Evolutionary conservation across 1,140 invertebrate genomes (phyloP), one percentile per base, ranked within the genome.

Genomic region (Drosophila lowei): DNA sequence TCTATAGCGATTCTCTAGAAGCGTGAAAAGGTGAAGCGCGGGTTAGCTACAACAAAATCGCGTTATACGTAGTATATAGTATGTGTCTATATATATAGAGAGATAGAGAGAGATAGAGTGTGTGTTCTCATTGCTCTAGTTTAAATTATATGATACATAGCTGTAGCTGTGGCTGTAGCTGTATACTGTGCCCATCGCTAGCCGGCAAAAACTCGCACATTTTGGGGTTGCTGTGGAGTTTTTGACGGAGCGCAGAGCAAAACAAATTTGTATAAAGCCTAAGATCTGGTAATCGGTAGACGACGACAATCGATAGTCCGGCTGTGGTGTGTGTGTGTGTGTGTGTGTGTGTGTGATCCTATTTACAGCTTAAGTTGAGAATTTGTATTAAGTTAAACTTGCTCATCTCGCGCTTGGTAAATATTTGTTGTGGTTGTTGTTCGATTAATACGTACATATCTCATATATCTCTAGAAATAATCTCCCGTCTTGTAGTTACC

Each of bases 401-500:
- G 55, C 47, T 63, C 70, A 50, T 64, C 64, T 74, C 75, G 43
- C 56, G 49, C 49, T 73, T 81, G 60, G 63, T 79, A 72, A 81
- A 73, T 78, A 79, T 86, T 81, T 79, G 30, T 30, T 62, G 23
- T 62, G 46, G 25, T 64, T 64, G 47, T 72, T 67, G 41, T 74
- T 83, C 54, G 70, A 76, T 81, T 89, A 84, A 64, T 86, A 77
- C 47, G 80, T 80, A 80, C 47, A 86, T 80, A 80, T 80, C 52
- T 73, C 63, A 67, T 60, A 62, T 60, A 58, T 54, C 58, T 50
- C 64, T 79, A 54, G 64, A 57, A 49, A 61, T 54, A 54, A 70
- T 73, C 49, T 64, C 46, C 64, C 61, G 53, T 62, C 70, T 63
- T 46, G 77, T 53, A 55, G 65, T 80, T 68, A 67, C 59, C 57